phyloP scores from a whole-genome alignment of 2,888 invertebrate genomes.

The Actias luna region DNA sequence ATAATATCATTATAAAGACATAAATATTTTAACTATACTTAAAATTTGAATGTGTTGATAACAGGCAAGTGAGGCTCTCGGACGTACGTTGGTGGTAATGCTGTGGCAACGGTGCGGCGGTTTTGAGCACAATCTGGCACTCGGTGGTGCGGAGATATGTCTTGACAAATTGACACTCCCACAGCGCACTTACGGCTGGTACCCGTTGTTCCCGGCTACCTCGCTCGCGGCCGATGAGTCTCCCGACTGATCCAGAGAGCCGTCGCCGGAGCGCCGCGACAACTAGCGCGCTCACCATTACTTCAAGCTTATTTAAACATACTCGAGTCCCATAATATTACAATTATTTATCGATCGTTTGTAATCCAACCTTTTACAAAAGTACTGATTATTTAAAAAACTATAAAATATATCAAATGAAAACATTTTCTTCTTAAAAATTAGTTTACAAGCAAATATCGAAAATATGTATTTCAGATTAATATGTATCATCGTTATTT shows the following conservation, averaged over 20 bases:
- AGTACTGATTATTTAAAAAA: neutral
- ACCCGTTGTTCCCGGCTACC: conserved; percentile 93
- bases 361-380: neutral
- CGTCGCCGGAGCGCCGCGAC: conserved; percentile 76
- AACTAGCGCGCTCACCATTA: conserved; percentile 43
- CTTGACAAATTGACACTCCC: conserved; percentile 91
- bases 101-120: conserved; percentile 95
- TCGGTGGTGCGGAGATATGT: conserved; percentile 93
- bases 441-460: no score
- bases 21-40: neutral
- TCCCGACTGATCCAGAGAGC: conserved; percentile 79
- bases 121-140: conserved; percentile 89
- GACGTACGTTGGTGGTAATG: conserved; percentile 93
- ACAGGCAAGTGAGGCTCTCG: conserved; percentile 86
- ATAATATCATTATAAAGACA: neutral
- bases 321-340: neutral
- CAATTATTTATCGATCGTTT: neutral
- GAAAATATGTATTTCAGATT: no score
- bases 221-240: conserved; percentile 86
- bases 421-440: neutral
- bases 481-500: neutral
- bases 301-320: neutral
- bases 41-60: neutral
- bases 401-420: neutral
- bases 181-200: conserved; percentile 93